Base-by-base conservation (phyloP, 64 coral and sea anemone genomes). In the Trachythela sp. region DNA sequence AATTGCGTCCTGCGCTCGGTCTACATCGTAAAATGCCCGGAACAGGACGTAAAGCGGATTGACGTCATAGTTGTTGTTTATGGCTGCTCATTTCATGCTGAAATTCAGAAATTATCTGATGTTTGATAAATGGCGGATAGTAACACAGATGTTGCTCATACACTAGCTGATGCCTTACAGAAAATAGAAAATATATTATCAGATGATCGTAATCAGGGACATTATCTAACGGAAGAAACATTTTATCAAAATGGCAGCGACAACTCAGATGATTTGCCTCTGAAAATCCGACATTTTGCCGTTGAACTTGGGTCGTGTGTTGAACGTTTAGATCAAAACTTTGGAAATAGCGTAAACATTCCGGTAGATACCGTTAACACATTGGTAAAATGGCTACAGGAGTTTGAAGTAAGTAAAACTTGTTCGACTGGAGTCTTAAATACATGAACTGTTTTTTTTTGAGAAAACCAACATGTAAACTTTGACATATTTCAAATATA, bases 101-200 rank as follows among this genome's bases (percentile, higher is more conserved):
- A 80, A 64, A n/a, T 64, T 20, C 0, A 24, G 26, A 64, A 8
- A 24, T 18, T 4, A 64, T 64, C 5, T 64, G 75, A 80, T 36
- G 10, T 80, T 2, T 36, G 30, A 9, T 64, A 27, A 64, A 80
- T 80, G 75, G 75, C 75, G 75, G 30, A 20, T 35, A 35, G 2
- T 80, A 80, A 39, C 4, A 80, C 31, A 37, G 75, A 80, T 80
- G 37, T 80, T 37, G 37, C 75, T 80, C 75, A 80, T 39, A 80
- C 75, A 6, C 37, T 80, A 18, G 75, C 75, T 10, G 75, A 80
- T 80, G 75, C 75, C 2, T 80, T 80, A 30, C 75, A 80, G 32
- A 80, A 80, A 35, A 80, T 80, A 29, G 75, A 80, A 80, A 30
- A 80, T 80, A 80, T 80, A 29, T 80, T 80, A 10, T 35, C 75